Evolutionary conservation across 2,113 vertebrate genomes (phyloP), one percentile per base, ranked within the genome.

Genomic region (Trichomycterus rosablanca): DNA sequence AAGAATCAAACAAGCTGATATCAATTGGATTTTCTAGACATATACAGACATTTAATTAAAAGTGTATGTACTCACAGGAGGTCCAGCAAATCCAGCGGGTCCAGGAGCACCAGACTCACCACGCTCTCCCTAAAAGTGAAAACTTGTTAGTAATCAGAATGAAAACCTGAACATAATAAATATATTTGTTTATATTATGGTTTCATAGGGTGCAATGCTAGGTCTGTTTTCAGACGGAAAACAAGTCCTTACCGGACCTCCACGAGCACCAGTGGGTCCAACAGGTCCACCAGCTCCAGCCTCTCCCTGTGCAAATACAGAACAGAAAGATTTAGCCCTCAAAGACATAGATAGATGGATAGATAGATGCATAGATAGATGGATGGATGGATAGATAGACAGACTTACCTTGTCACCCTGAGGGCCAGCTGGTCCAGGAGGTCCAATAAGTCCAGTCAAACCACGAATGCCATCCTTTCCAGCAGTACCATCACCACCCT

Each of bases 51-150:
- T n/a, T 40, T 40, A 40, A 15, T 40, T 11, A 35, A 57, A 43
- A 2, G 22, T n/a, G 6, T n/a, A 7, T 61, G 50, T 48, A 91
- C 92, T 93, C 70, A 97, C 95, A 44, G 95, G 95, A 74, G 95
- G 94, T 85, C 95, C 95, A 74, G 95, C 93, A 14, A 97, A 97
- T 85, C 95, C 96, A 84, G 94, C 95, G 75, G 95, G 95, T 78
- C 96, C 96, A 0, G 93, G 84, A 52, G 93, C 84, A 72, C 96
- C 96, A 35, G 89, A 20, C 76, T 97, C 96, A 68, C 96, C 96
- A 10, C 96, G 93, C 75, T 97, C 96, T 49, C 96, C 96, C 96
- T 98, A 67, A 32, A 30, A 59, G 11, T 68, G 5, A 19, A 62
- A 2, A 59, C 35, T 16, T 7, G 6, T 68, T n/a, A 71, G 1